phyloP scores from a whole-genome alignment of 2,113 vertebrate species.

The Thamnophis sirtalis region DNA sequence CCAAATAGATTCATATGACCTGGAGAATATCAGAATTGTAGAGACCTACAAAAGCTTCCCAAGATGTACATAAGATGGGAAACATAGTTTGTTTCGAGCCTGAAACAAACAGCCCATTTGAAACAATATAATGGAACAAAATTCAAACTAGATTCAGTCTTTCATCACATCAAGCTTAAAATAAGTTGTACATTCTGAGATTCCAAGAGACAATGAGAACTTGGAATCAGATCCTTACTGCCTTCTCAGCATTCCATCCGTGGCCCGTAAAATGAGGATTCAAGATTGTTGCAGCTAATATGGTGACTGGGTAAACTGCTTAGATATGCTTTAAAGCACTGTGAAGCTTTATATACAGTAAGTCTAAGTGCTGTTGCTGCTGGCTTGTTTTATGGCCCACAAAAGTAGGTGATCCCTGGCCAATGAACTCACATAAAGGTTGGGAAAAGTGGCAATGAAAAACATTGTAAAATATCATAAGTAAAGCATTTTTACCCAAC shows the following conservation, averaged over 20 bases:
- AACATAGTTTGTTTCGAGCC: background rate
- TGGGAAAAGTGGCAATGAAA: background rate
- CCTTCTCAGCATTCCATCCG: background rate
- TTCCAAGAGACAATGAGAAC: background rate
- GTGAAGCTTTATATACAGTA: background rate
- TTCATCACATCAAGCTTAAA: background rate
- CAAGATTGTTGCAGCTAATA: background rate
- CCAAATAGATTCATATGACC: background rate
- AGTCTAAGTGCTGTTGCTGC: background rate
- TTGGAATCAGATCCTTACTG: background rate
- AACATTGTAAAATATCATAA: background rate
- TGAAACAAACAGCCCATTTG: background rate
- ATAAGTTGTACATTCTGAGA: background rate
- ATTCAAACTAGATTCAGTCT: background rate
- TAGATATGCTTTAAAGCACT: background rate
- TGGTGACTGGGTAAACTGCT: background rate
- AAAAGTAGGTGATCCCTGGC: background rate
- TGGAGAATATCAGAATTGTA: background rate
- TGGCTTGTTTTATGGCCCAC: background rate
- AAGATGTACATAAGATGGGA: background rate
- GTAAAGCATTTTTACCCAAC: background rate
- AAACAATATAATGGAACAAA: background rate
- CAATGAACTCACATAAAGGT: background rate
- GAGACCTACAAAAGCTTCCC: background rate
- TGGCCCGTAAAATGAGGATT: background rate